Base-by-base conservation (phyloP, 2,113 vertebrate species). In the Microcebus tavaratra region DNA sequence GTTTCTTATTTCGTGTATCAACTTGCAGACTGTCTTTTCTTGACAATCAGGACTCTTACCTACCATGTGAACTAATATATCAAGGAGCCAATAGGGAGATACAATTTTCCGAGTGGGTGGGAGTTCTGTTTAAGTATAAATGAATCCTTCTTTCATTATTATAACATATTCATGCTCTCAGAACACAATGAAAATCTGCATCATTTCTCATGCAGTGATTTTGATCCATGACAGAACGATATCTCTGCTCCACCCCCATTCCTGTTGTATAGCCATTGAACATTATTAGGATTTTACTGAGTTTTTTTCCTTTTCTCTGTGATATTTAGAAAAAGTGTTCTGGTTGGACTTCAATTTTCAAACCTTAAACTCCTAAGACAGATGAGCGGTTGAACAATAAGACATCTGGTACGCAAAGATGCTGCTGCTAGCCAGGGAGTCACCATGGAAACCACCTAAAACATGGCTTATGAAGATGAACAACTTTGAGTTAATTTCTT, bases 361-460 rank as follows among this genome's bases (percentile, higher is more conserved):
- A 91, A 68, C 45, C 63, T 73, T 73, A 82, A 82, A 75, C 15
- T 81, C 57, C 31, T 72, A 75, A 83, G 48, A 84, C 12, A 93
- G 75, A 92, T 57, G 68, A 81, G 29, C 31, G 23, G 9, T 81
- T 95, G 63, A 61, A 92, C n/a, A 94, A 61, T 34, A 48, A 72
- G 70, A 53, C 34, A 75, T 79, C 42, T 87, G 63, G 34, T 50
- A 86, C n/a, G 67, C 14, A 82, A 83, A 82, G 70, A 78, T 36
- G 23, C 23, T 70, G 18, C 50, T 82, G 18, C 50, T 82, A 81
- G 88, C 48, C 86, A 68, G 29, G 10, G 59, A 67, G n/a, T 97
- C 55, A 34, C 78, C 73, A 76, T 84, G 83, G 83, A 75, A 95
- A 97, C 91, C 50, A 84, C n/a, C 14, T 59, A 87, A 94, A 42